phyloP scores from a whole-genome alignment of 2,797 vertebrate genomes.

The Molothrus ater region DNA sequence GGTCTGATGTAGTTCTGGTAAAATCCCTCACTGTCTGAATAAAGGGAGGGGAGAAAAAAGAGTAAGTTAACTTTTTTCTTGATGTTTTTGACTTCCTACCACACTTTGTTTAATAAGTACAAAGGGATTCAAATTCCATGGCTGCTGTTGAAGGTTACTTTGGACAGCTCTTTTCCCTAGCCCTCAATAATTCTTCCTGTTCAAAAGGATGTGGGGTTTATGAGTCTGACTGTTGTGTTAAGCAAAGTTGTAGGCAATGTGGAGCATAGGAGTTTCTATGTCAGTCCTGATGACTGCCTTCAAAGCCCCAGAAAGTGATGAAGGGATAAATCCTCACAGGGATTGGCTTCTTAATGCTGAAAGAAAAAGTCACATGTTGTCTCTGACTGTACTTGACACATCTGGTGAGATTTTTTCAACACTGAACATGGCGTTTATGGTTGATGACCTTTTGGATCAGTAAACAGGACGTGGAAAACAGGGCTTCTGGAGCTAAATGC shows the following conservation, averaged over 20 bases:
- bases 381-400: not conserved
- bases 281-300: not conserved
- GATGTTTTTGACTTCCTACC: not conserved
- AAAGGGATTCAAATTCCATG: not conserved
- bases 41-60: not conserved
- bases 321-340: not conserved
- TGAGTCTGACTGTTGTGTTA: not conserved
- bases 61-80: not conserved
- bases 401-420: not conserved
- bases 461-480: not conserved
- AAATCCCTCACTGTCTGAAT: not conserved
- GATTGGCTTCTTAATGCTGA: not conserved
- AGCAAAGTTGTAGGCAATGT: not conserved
- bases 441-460: not conserved
- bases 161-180: not conserved
- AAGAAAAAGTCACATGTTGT: not conserved
- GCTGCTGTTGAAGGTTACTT: not conserved
- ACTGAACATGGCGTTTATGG: accelerated
- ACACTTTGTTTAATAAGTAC: not conserved
- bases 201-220: not conserved
- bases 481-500: not conserved
- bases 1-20: not conserved
- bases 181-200: not conserved
- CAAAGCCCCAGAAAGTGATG: not conserved
- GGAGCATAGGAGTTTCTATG: not conserved